Percentiles rank a stretch among this genome's conserved stretches.
Evolutionary conservation across 2,797 vertebrate species (phyloP).

Genomic region (Gastrophryne carolinensis): DNA sequence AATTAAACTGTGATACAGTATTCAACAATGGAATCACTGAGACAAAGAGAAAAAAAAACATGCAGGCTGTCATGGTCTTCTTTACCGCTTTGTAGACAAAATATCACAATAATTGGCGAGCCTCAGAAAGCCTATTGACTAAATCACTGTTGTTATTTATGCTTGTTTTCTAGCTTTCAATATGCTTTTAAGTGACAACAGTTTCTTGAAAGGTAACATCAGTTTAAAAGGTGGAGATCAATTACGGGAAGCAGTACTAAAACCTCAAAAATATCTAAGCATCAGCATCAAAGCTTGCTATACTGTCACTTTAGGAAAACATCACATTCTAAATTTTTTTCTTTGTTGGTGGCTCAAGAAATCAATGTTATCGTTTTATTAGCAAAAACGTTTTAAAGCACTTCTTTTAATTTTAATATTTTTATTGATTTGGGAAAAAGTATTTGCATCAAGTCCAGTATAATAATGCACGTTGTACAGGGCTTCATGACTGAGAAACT

Average conservation of each 20-base stretch:
- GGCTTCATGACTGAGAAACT: too few relatives aligned
- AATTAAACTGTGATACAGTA: too few relatives aligned
- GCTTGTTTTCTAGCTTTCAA: not conserved
- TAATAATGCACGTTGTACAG: too few relatives aligned
- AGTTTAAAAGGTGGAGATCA: slow-evolving; percentile 2
- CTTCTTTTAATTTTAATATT: too few relatives aligned
- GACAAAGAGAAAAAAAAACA: not conserved
- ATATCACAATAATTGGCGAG: not conserved
- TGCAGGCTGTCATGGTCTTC: not conserved
- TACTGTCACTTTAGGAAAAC: slow-evolving; percentile 1
- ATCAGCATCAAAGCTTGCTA: slow-evolving; percentile 2
- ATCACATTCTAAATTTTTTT: slow-evolving; percentile 28
- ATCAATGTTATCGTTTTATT: too few relatives aligned
- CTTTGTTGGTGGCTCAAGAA: slow-evolving; percentile 6
- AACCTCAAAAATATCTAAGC: not conserved
- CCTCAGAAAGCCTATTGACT: not conserved
- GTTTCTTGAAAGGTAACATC: slow-evolving; percentile 11
- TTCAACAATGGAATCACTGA: too few relatives aligned
- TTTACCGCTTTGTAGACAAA: not conserved
- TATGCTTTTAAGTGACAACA: slow-evolving; percentile 19
- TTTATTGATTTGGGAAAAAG: too few relatives aligned
- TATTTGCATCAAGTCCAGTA: too few relatives aligned
- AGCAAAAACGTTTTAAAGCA: too few relatives aligned
- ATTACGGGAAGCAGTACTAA: not conserved
- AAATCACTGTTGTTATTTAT: too few relatives aligned